Conservation (phyloP, 2,888 invertebrate genomes). For the Xanthorhoe spadicearia region DNA sequence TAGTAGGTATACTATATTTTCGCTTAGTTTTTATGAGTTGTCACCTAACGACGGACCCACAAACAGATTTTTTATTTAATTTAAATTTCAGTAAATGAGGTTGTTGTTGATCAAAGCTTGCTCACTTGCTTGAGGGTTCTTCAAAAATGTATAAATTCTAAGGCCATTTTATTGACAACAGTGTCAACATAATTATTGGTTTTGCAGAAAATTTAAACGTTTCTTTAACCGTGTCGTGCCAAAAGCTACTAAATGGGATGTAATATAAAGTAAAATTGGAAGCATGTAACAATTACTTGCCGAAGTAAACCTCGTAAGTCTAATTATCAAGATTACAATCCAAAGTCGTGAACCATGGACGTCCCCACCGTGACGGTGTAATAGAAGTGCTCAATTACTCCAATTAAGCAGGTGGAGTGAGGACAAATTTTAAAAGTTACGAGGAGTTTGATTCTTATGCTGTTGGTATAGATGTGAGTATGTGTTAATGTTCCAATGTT, state of each 20-base stretch:
- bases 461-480: not conserved
- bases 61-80: too few species aligned
- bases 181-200: not conserved
- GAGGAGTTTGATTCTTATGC: slow-evolving; percentile 39
- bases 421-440: slow-evolving; percentile 38
- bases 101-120: too few species aligned
- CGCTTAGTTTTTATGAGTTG: too few species aligned
- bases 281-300: slow-evolving; percentile 32
- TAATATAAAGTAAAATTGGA: slow-evolving; percentile 5
- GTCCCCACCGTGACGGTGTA: slow-evolving; percentile 57
- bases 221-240: not conserved
- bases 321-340: slow-evolving; percentile 67
- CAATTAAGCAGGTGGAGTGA: slow-evolving; percentile 64
- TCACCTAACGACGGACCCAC: too few species aligned
- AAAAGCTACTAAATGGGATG: not conserved
- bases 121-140: too few species aligned
- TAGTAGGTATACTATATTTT: not conserved
- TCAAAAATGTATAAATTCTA: too few species aligned
- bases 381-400: slow-evolving; percentile 59
- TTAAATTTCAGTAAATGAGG: too few species aligned
- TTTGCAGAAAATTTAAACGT: not conserved
- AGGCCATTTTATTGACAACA: not conserved
- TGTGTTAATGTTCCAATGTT: not conserved
- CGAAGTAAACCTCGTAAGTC: slow-evolving; percentile 42
- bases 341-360: slow-evolving; percentile 49